Evolutionary conservation across 2,797 vertebrate genomes (phyloP).

Genomic region (Lophius americanus): DNA sequence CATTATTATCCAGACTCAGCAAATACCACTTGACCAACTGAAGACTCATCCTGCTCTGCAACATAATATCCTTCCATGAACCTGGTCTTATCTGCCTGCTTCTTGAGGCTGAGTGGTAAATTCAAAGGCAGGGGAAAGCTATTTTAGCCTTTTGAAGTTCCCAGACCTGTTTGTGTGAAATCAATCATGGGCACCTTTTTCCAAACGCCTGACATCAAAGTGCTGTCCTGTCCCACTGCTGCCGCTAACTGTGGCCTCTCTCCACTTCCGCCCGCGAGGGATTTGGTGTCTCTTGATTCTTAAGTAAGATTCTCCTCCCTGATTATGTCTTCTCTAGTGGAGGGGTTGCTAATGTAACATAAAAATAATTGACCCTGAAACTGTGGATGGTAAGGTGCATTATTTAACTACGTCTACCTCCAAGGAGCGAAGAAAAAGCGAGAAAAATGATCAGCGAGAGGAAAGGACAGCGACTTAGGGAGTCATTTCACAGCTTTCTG

Average conservation of each 20-base stretch:
- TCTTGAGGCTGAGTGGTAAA: constrained; percentile 58
- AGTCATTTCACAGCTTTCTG: constrained; percentile 28
- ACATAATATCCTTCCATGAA: constrained; percentile 61
- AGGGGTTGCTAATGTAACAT: constrained; percentile 63
- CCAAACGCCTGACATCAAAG: constrained; percentile 75
- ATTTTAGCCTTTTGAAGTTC: constrained; percentile 77
- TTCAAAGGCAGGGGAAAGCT: constrained; percentile 71
- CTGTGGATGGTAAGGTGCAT: constrained; percentile 58
- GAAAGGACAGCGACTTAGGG: background rate
- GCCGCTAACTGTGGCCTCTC: constrained; percentile 39
- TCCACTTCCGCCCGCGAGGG: constrained; percentile 59
- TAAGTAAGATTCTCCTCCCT: constrained; percentile 60
- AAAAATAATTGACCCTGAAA: constrained; percentile 74
- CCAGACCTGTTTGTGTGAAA: constrained; percentile 77
- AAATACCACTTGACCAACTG: constrained; percentile 21
- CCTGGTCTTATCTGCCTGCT: constrained; percentile 50
- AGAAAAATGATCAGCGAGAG: constrained; percentile 23
- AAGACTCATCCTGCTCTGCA: constrained; percentile 36
- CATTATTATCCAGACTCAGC: background rate
- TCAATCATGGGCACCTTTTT: constrained; percentile 70
- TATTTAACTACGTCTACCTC: constrained; percentile 58
- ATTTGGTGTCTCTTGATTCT: constrained; percentile 52
- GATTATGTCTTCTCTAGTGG: constrained; percentile 59
- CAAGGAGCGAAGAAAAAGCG: constrained; percentile 22
- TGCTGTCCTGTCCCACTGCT: constrained; percentile 56